Evolutionary conservation across 1,140 invertebrate species (phyloP), one percentile per base, ranked within the genome.

Genomic region (Drosophila ohnishii): DNA sequence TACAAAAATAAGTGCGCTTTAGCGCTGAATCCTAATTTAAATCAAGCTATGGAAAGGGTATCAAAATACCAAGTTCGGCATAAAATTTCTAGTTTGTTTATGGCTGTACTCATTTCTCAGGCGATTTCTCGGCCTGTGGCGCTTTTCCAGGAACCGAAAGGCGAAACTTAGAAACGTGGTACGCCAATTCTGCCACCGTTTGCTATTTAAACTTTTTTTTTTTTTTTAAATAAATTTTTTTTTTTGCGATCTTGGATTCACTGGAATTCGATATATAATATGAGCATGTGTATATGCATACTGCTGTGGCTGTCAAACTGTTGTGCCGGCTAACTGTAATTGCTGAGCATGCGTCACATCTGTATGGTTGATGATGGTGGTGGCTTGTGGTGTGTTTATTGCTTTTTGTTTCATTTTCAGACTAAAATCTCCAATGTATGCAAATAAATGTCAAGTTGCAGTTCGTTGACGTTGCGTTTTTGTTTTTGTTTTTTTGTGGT

Each of bases 321-420:
- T 50, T 34, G 45, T 40, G 37, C n/a, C 62, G 62, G 30, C 16
- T 71, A 71, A 71, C 69, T 58, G 69, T 71, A 71, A 71, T 40
- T 62, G 56, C 56, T 62, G 56, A 59, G 70, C 67, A 73, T 73
- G 70, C 67, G 70, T 73, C 70, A 73, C 70, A 60, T 72, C 65
- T 51, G 42, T 42, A 32, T 56, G n/a, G 25, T 13, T 53, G 39
- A 28, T 40, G 42, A 7, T 34, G 50, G 45, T 51, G 19, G 14
- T 42, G 35, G 13, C 16, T 25, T 7, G 22, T 25, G 44, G 50
- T 51, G 32, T 50, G n/a, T 51, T 32, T 51, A 32, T 51, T 34
- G 32, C 32, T 22, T 53, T 22, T 53, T 53, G 19, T 40, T 55
- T 60, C 40, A 14, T 25, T 61, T 61, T 61, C 37, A 32, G 34